Conservation (phyloP, 2,888 invertebrate species). For the Synergus gifuensis region DNA sequence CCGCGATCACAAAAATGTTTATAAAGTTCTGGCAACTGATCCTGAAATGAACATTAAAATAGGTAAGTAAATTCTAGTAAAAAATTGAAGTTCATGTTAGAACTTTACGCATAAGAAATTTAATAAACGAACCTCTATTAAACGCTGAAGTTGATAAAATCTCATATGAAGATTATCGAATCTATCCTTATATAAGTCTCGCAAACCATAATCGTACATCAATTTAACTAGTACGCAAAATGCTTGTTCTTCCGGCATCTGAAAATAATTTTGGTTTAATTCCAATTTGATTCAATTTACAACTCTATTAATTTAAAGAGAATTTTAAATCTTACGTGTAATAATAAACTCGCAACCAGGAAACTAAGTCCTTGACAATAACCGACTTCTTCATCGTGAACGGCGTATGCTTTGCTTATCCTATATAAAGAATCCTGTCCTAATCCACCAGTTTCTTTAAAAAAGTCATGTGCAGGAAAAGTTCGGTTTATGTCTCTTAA, state of each 20-base stretch:
- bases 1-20: conserved; percentile 89
- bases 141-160: conserved; percentile 94
- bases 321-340: conserved; percentile 87
- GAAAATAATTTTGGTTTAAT: conserved; percentile 57
- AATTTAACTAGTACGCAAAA: conserved; percentile 97
- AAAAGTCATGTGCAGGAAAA: conserved; percentile 99
- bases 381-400: conserved; percentile 97
- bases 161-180: conserved; percentile 97
- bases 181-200: conserved; percentile 97
- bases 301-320: neutral
- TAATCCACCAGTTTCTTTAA: conserved; percentile 95
- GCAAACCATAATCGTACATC: conserved; percentile 97
- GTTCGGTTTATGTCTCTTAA: conserved; percentile 98
- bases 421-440: conserved; percentile 98
- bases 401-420: conserved; percentile 98
- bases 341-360: conserved; percentile 94
- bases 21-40: conserved; percentile 89
- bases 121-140: conserved; percentile 86
- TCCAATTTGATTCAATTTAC: conserved; percentile 5
- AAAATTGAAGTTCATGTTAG: conserved; percentile 28
- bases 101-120: conserved; percentile 9
- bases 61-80: conserved; percentile 18
- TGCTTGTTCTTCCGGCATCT: conserved; percentile 99
- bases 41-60: conserved; percentile 78
- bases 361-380: conserved; percentile 99